Evolutionary conservation across 2,888 invertebrate genomes (phyloP).

Genomic region (Pyrrhosoma nymphula): DNA sequence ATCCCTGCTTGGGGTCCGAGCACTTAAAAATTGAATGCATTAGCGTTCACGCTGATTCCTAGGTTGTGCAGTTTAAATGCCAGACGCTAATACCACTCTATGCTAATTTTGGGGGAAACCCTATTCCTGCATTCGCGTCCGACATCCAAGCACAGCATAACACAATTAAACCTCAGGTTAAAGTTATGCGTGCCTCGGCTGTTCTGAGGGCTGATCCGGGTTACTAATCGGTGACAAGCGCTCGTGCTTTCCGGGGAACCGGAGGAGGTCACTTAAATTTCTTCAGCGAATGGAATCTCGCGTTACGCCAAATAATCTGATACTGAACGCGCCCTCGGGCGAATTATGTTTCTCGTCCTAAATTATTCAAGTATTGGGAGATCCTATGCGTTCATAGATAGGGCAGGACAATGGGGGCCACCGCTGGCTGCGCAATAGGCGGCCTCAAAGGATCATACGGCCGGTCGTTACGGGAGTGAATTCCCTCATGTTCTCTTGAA

Average conservation of each 20-base stretch:
- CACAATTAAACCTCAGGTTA: background rate
- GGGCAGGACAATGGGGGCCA: background rate
- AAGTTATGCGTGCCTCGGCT: background rate
- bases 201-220: background rate
- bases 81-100: background rate
- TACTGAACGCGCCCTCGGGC: background rate
- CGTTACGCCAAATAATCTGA: background rate
- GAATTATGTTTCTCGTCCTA: background rate
- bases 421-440: background rate
- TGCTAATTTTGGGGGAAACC: background rate
- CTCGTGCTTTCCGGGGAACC: background rate
- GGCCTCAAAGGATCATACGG: background rate
- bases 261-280: background rate
- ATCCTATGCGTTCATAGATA: background rate
- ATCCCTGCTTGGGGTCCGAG: background rate
- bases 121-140: background rate
- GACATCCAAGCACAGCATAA: background rate
- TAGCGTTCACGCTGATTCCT: background rate
- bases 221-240: background rate
- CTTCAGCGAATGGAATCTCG: background rate
- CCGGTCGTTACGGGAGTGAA: background rate
- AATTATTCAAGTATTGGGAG: background rate
- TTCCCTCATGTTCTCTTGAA: background rate
- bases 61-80: background rate
- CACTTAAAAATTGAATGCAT: background rate